Evolutionary conservation across 30 jellyfish, hydroid and myxozoan species (phyloP).

Genomic region (Turritopsis rubra): DNA sequence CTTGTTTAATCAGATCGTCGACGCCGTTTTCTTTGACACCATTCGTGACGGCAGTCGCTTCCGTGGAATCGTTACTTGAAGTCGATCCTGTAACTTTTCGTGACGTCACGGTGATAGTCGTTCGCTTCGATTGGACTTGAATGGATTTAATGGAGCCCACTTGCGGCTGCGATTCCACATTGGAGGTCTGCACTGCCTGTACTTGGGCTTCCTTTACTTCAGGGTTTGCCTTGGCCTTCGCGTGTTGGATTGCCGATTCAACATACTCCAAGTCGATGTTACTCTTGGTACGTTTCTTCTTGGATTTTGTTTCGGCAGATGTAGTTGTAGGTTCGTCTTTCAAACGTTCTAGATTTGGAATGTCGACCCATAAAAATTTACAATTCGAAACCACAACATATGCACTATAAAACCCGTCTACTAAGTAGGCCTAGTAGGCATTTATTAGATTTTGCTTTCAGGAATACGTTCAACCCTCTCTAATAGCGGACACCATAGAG

Average conservation of each 20-base stretch:
- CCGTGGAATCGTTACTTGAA: not conserved
- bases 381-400: too few relatives aligned
- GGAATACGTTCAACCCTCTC: too few relatives aligned
- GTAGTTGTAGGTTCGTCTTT: constrained; percentile 8
- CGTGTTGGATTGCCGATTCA: constrained; percentile 4
- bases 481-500: too few relatives aligned
- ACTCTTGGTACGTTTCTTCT: constrained; percentile 29
- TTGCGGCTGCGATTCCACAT: constrained; percentile 1
- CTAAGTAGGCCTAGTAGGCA: too few relatives aligned
- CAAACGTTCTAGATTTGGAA: not conserved
- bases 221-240: not conserved
- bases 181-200: not conserved
- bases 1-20: constrained; percentile 14
- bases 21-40: not conserved
- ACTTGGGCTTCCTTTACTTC: not conserved
- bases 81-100: not conserved
- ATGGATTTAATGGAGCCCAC: constrained; percentile 24
- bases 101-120: constrained; percentile 9
- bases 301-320: constrained; percentile 1
- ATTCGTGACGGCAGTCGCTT: not conserved
- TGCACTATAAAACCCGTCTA: too few relatives aligned
- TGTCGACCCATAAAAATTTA: not conserved
- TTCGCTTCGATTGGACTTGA: constrained; percentile 31
- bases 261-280: constrained; percentile 27
- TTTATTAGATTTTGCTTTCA: too few relatives aligned